Base-by-base conservation (phyloP, 2,888 invertebrate genomes). In the Morpho achilles region DNA sequence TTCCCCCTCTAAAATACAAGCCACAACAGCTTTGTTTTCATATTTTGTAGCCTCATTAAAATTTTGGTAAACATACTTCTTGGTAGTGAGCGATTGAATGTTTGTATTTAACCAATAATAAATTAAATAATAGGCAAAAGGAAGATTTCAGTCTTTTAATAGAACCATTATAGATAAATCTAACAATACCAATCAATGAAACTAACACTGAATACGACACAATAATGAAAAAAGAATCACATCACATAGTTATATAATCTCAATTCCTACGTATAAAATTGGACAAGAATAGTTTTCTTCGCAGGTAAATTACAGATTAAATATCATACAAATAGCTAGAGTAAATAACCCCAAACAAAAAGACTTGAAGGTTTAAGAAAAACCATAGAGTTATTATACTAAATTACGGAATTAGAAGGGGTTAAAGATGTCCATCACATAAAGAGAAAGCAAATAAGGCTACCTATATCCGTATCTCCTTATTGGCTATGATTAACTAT, bases 81-180 rank as follows among this genome's bases (percentile, higher is more conserved):
- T 5, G 16, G 1, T 32, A 1, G 5, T 32, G 32, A 32, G 32
- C 3, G 32, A 2, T 3, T 5, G 5, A 5, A 32, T 32, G 32
- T 32, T 32, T 32, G 5, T 32, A 32, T 32, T 5, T 32, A 32
- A 32, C 3, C 32, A 32, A n/a, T n/a, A 32, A 32, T 5, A 3
- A 32, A 32, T 32, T 16, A 41, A 42, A 48, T 46, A 57, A 54
- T 50, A 58, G 56, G 57, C 50, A 54, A 58, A 50, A 60, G 39
- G 10, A 71, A 77, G 76, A 82, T 87, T 84, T 89, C 88, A 89
- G 88, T 89, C 88, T 88, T 88, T 88, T 89, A 88, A 80, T 89
- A 86, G 81, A 88, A 87, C 82, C 80, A 79, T 82, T 65, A 63
- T 60, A 60, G 79, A 77, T 75, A 82, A 68, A 83, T 80, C 81